Evolutionary conservation across 64 coral and sea anemone species (phyloP), one percentile per base, ranked within the genome.

Genomic region (Stichodactyla mertensii): DNA sequence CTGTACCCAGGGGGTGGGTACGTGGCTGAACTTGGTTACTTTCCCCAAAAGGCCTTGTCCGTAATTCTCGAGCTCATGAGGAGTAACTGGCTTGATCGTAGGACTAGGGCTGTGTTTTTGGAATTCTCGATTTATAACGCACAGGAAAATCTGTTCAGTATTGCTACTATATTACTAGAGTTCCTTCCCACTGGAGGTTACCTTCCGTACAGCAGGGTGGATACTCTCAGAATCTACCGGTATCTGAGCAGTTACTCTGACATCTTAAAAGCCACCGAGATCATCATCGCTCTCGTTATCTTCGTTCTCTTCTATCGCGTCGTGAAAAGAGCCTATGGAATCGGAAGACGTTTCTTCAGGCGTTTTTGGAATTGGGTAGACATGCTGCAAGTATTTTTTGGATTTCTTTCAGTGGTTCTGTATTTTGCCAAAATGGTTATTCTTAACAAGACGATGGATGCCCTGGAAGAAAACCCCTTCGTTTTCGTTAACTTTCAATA

Each of bases 11-110:
- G 94, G 77, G 94, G 94, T 89, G 94, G 94, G 15, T 95, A 92
- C 80, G 90, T 92, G 16, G 94, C 94, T 89, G 94, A 95, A 5
- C 88, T 95, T 80, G 94, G 94, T 14, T 95, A 95, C 80, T 92
- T 89, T 80, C 52, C 52, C 12, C 16, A 57, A 7, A 92, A 95
- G 23, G 90, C 90, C 10, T 61, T 69, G n/a, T 60, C 86, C 16
- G 90, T 95, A 16, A 61, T 95, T 12, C 24, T 16, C 31, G 94
- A 89, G 77, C 57, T 95, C 2, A 52, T 19, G 1, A 15, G 57
- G 6, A 27, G 77, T 13, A 89, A 87, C 51, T 95, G 94, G 94
- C 77, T 95, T 62, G 94, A 95, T 57, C 77, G 88, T 20, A 79
- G 86, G 13, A 87, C 90, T 1, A 82, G 94, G 16, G 90, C 83